Base-by-base conservation (phyloP, 1,140 invertebrate genomes). In the Leptinotarsa lineolata region DNA sequence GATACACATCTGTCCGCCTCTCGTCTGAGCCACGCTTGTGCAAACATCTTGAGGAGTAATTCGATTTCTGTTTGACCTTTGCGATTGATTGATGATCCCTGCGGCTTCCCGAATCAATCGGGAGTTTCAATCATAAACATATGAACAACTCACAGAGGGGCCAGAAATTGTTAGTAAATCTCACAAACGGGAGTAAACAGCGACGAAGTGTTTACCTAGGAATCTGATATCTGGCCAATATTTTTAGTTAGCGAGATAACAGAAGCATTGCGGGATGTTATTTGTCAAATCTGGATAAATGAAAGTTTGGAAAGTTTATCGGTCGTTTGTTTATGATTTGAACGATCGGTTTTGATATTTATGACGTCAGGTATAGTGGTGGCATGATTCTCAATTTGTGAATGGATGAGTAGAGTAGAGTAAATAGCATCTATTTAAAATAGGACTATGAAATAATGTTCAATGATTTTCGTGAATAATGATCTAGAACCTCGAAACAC, bases 41-140 rank as follows among this genome's bases (percentile, higher is more conserved):
- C 72, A 76, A 76, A 76, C 75, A 76, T 76, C 75, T 76, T 76
- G 46, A 61, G 60, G 63, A 72, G 68, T 76, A 76, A 76, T 72
- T 76, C 73, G 70, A 76, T 76, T 76, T 76, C 75, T 73, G 54
- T 76, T 66, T 66, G 68, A 44, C 68, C 68, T 67, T 46, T 68
- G 67, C 69, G 71, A 72, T 63, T 71, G 75, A 76, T 70, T 76
- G 72, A 74, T 70, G 64, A 66, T 24, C 75, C 72, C 24, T 73
- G 45, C 61, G 74, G 70, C 65, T 30, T 74, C 18, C n/a, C 67
- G 54, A 70, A 72, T 66, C 70, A 67, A 66, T 66, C 64, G 64
- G 64, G 39, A 39, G n/a, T 66, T 39, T 15, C 64, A 39, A 66
- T 54, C 48, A 54, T 54, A 54, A 54, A 54, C 48, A 54, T 54